phyloP scores from a whole-genome alignment of 2,797 vertebrate species.

The Liasis olivaceus region DNA sequence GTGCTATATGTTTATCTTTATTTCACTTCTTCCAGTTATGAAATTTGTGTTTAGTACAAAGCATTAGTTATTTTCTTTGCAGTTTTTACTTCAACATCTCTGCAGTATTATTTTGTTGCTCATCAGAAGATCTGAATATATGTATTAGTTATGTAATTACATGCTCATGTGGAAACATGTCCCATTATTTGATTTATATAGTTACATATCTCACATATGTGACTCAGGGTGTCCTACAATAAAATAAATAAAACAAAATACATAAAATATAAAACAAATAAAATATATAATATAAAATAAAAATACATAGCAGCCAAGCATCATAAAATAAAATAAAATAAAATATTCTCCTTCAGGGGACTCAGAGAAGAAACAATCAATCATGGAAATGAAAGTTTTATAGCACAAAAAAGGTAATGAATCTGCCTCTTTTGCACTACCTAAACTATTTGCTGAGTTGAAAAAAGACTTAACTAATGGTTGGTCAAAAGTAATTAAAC shows the following conservation, averaged over 20 bases:
- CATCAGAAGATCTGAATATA: conserved; percentile 38
- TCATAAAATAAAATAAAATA: background rate
- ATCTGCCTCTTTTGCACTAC: background rate
- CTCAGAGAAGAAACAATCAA: background rate
- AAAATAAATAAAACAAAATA: conserved; percentile 13
- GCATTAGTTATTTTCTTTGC: conserved; percentile 61
- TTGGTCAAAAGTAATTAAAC: background rate
- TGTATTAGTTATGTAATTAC: conserved; percentile 39
- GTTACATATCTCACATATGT: background rate
- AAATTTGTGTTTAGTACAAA: conserved; percentile 31
- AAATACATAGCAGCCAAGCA: too few relatives aligned
- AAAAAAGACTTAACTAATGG: background rate
- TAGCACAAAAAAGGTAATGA: background rate
- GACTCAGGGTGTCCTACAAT: background rate
- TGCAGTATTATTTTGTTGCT: conserved; percentile 53
- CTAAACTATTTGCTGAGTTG: background rate
- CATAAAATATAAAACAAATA: background rate
- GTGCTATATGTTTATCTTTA: conserved; percentile 53
- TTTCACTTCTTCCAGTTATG: background rate
- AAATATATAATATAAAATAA: background rate
- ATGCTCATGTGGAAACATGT: background rate
- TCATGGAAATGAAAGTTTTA: background rate
- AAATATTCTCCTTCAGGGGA: background rate
- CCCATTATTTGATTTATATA: background rate
- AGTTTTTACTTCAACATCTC: conserved; percentile 60